Base-by-base conservation (phyloP, 2,888 invertebrate species). In the Torymus aiolomorphi region DNA sequence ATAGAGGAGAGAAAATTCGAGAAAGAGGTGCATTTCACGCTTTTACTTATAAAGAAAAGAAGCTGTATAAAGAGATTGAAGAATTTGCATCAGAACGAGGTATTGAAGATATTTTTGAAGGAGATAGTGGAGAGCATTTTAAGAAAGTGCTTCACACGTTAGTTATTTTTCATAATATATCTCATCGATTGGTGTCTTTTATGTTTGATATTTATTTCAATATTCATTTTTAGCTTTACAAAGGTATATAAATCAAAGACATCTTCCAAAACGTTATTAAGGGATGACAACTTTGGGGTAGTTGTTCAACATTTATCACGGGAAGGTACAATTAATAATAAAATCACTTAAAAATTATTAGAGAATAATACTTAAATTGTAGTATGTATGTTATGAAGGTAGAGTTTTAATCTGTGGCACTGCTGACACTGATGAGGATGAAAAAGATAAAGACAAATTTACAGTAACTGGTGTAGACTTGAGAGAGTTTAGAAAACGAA, bases 101-200 rank as follows among this genome's bases (percentile, higher is more conserved):
- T n/a, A 94, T 93, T 0, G 91, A 92, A 86, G 89, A 93, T n/a
- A 92, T 94, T 12, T 93, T 94, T 86, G 94, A 95, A 87, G 93
- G 93, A 16, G 93, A 93, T 18, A 94, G 94, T 54, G 94, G 94
- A 20, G 91, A 93, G 72, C 89, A 93, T 82, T 92, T 94, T 81
- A 91, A 93, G 81, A 91, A 91, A 76, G 91, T 93, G 52, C 87
- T 93, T 18, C 90, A 91, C 85, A 93, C 94, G 95, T 95, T 89
- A 87, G 88, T 82, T 13, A 69, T 56, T 71, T 69, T 62, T 69
- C 42, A 11, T 63, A 16, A 52, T 10, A 31, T 61, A 56, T 16
- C 65, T 8, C 13, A 52, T 67, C 51, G 49, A 20, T 63, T 51
- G 52, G 63, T 16, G 16, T 54, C 51, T 62, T 52, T 31, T 20